Base-by-base conservation (phyloP, 2,888 invertebrate genomes). In the Trissolcus brochymenae region DNA sequence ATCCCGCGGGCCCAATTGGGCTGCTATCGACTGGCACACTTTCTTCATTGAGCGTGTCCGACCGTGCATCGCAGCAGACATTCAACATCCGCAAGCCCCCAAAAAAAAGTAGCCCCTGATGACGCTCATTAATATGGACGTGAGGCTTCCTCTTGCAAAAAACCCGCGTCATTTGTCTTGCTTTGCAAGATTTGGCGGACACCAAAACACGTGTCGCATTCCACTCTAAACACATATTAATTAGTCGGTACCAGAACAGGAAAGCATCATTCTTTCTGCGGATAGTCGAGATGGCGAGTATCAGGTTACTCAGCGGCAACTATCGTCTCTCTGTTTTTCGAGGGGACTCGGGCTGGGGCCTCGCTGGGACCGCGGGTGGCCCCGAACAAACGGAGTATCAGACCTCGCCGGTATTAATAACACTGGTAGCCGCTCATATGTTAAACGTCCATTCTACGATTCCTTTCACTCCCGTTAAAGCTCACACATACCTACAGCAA, bases 381-480 rank as follows among this genome's bases (percentile, higher is more conserved):
- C 84, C 80, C 83, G 79, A 80, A 83, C 84, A 86, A 86, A 86
- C 85, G 83, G 84, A 84, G 85, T 84, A 86, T 85, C 84, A 85
- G 83, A 82, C 84, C 85, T 82, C 83, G 80, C 46, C 79, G 82
- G 87, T 87, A 88, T 88, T 88, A 88, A 88, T 88, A 88, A 88
- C 87, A 87, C 88, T 87, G 87, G 88, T 88, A 88, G 88, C 88
- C 82, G 85, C 84, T 87, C 87, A 88, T 88, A 88, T 88, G 88
- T 88, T 88, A 88, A 87, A 88, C 86, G 88, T 88, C 88, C 85
- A 86, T 86, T 87, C 87, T 82, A 84, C 40, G 73, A 72, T 72
- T 76, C 79, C 76, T 77, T 80, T 70, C 67, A 65, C 75, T 78
- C 67, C 50, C 43, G 72, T 61, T 65, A 17, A 73, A 67, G 40